phyloP scores from a whole-genome alignment of 2,797 vertebrate genomes.

The Silurus lanzhouensis region DNA sequence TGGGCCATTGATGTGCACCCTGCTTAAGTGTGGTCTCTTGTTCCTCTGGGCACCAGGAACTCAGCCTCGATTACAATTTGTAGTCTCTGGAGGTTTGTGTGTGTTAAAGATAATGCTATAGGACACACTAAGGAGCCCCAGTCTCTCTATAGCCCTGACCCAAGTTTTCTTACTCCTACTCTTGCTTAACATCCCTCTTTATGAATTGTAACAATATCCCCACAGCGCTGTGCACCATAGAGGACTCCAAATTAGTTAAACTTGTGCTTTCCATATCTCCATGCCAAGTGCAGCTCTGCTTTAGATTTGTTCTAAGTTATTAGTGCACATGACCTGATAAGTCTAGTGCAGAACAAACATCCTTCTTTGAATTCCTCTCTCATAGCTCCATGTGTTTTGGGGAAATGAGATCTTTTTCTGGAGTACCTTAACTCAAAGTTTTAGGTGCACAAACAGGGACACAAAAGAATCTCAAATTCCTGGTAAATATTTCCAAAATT shows the following conservation, averaged over 20 bases:
- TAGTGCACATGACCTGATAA: constrained; percentile 69
- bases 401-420: constrained; percentile 65
- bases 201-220: constrained; percentile 59
- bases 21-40: constrained; percentile 45
- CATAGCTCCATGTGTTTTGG: constrained; percentile 67
- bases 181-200: constrained; percentile 43
- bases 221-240: constrained; percentile 48
- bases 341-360: constrained; percentile 69
- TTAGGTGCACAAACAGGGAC: constrained; percentile 55
- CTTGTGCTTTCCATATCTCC: constrained; percentile 57
- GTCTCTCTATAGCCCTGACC: constrained; percentile 53
- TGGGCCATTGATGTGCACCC: constrained; percentile 48
- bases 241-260: constrained; percentile 61
- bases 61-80: constrained; percentile 22
- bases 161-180: constrained; percentile 44
- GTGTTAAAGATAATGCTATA: constrained; percentile 36
- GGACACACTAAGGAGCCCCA: constrained; percentile 51
- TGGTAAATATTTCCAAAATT: constrained; percentile 50
- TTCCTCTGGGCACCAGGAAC: constrained; percentile 31
- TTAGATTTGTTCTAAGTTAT: constrained; percentile 72
- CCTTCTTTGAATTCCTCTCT: constrained; percentile 66
- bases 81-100: constrained; percentile 39
- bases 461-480: constrained; percentile 48
- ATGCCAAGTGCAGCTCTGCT: constrained; percentile 70
- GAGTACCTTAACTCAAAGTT: constrained; percentile 52